phyloP scores from a whole-genome alignment of 2,888 invertebrate species.

The Hymenopus coronatus region DNA sequence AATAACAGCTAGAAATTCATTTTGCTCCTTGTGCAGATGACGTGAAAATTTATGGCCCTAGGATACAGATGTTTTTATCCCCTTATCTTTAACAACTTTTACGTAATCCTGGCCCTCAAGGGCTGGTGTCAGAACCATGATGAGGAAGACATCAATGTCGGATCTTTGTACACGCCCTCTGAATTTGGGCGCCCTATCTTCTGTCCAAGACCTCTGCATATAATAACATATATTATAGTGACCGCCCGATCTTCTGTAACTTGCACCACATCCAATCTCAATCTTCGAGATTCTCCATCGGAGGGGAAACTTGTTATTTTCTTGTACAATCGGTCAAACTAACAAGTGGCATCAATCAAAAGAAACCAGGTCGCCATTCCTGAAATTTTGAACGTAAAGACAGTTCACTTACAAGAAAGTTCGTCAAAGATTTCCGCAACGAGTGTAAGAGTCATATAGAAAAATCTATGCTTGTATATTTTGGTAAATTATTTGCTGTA shows the following conservation, averaged over 20 bases:
- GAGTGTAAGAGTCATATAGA: no score
- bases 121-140: not conserved
- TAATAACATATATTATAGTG: conserved; percentile 9
- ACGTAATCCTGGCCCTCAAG: not conserved
- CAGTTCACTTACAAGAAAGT: no score
- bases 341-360: not conserved
- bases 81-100: not conserved
- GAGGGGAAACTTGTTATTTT: not conserved
- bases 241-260: not conserved
- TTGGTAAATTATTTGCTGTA: no score
- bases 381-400: not conserved
- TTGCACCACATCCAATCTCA: not conserved
- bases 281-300: not conserved
- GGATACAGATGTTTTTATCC: not conserved
- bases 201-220: conserved; percentile 6
- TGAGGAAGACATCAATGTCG: conserved; percentile 8
- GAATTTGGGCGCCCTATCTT: not conserved
- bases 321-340: not conserved
- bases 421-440: no score
- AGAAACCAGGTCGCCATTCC: not conserved
- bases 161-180: not conserved
- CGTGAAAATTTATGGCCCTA: not conserved
- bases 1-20: not conserved
- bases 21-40: not conserved
- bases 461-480: no score